These are phyloP conservation scores for Anthopleura sola DNA, from an alignment of 64 coral and sea anemone species.

Conservation along the genomic window DNA sequence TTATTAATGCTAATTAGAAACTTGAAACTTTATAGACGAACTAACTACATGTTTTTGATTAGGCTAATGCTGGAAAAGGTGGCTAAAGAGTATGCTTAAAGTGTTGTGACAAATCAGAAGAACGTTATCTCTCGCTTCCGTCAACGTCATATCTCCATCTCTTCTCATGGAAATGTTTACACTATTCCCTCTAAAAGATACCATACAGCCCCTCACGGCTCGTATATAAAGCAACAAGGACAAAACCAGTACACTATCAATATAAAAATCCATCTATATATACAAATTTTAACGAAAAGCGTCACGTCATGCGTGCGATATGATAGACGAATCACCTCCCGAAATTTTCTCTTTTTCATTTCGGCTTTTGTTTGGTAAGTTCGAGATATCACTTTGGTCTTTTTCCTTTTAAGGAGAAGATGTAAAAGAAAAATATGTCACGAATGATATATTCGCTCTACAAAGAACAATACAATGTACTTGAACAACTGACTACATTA, in stretches of 20 bases:
- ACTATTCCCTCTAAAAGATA: neutral
- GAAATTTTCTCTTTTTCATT: too few species aligned
- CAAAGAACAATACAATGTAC: too few species aligned
- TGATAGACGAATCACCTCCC: too few species aligned
- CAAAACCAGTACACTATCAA: neutral
- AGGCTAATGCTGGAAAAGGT: neutral
- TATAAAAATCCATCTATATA: too few species aligned
- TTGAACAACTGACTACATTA: too few species aligned
- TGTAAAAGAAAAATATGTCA: too few species aligned
- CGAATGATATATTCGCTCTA: too few species aligned
- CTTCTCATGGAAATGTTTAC: constrained; percentile 1
- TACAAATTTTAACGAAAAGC: too few species aligned
- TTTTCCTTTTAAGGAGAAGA: too few species aligned
- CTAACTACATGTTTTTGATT: neutral
- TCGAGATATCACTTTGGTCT: too few species aligned
- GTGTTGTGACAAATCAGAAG: constrained; percentile 7
- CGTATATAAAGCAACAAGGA: neutral
- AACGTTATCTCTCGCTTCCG: constrained; percentile 13
- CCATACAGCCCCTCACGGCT: neutral
- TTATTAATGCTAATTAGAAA: neutral
- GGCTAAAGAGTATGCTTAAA: neutral
- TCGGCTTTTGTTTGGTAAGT: too few species aligned
- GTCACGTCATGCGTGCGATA: too few species aligned
- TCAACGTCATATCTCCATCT: neutral
- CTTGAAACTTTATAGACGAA: neutral